Conservation (phyloP, 2,888 invertebrate genomes). For the Dynastes hyllus region DNA sequence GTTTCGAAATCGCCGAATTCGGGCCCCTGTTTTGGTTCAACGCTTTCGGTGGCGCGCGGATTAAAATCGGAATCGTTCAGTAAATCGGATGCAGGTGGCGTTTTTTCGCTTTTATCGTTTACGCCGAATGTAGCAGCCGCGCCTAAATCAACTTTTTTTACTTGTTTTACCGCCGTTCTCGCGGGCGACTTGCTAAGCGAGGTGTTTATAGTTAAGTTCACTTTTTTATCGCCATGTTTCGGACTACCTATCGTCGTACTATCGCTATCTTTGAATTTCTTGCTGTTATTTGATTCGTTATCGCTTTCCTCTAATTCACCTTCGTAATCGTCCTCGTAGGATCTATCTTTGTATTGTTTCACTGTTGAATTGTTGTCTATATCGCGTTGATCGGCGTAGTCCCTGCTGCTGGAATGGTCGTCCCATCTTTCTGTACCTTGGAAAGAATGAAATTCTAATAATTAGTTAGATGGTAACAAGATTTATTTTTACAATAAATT, state of each 20-base stretch:
- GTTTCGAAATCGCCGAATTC: conserved; percentile 88
- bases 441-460: conserved; percentile 19
- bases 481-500: not conserved
- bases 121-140: conserved; percentile 81
- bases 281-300: conserved; percentile 74
- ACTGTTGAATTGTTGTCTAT: conserved; percentile 61
- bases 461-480: not conserved
- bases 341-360: conserved; percentile 65
- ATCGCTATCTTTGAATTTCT: conserved; percentile 63
- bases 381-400: conserved; percentile 39
- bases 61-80: conserved; percentile 77
- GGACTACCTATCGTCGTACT: conserved; percentile 62
- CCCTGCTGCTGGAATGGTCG: conserved; percentile 37
- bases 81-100: conserved; percentile 68
- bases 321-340: conserved; percentile 76
- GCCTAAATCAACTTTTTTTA: conserved; percentile 78
- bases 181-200: conserved; percentile 67
- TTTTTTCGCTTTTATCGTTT: conserved; percentile 64
- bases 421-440: conserved; percentile 54
- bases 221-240: conserved; percentile 62
- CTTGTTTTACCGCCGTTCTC: conserved; percentile 67
- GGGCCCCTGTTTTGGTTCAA: conserved; percentile 57
- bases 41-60: conserved; percentile 72
- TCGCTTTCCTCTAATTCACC: conserved; percentile 81
- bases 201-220: conserved; percentile 73